Evolutionary conservation across 2,888 invertebrate genomes (phyloP), one percentile per base, ranked within the genome.

Genomic region (Marasmarcha lunaedactyla): DNA sequence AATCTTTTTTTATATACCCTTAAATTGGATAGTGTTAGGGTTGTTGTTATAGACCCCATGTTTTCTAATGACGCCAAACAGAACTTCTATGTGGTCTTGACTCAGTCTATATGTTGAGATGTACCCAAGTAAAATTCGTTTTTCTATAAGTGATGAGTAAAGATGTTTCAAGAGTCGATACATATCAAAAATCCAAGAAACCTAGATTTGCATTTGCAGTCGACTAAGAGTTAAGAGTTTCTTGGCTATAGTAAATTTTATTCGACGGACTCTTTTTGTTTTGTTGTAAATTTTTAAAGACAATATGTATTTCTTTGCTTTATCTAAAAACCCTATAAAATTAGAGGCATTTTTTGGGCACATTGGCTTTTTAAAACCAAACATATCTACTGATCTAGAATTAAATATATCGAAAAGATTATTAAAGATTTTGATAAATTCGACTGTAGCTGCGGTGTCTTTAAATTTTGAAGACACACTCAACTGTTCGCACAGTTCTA

Each of bases 401-500:
- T 20, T 20, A 3, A 46, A 26, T 9, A 41, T 25, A 14, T 46
- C 46, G 33, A 44, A 46, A n/a, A 41, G 11, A 35, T n/a, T n/a
- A n/a, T n/a, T n/a, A n/a, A n/a, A 40, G 4, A 35, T 45, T 41
- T 26, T 39, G n/a, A 49, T 43, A 33, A 49, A 49, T n/a, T 47
- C 33, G 9, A 36, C 42, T 10, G 48, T 47, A 1, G 37, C 36
- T 30, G n/a, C n/a, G n/a, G n/a, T n/a, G n/a, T n/a, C n/a, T n/a
- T n/a, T n/a, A n/a, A n/a, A n/a, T n/a, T n/a, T 15, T 25, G 10
- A 41, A 41, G 38, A 20, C 9, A 27, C 11, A n/a, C 36, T 3
- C 13, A 27, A 1, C 6, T 41, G 9, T 9, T 30, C 7, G 12
- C 41, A 41, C 3, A 39, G 12, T 14, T 14, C 3, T 20, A 20